Evolutionary conservation across 2,113 vertebrate species (phyloP), one percentile per base, ranked within the genome.

Genomic region (Odocoileus virginianus): DNA sequence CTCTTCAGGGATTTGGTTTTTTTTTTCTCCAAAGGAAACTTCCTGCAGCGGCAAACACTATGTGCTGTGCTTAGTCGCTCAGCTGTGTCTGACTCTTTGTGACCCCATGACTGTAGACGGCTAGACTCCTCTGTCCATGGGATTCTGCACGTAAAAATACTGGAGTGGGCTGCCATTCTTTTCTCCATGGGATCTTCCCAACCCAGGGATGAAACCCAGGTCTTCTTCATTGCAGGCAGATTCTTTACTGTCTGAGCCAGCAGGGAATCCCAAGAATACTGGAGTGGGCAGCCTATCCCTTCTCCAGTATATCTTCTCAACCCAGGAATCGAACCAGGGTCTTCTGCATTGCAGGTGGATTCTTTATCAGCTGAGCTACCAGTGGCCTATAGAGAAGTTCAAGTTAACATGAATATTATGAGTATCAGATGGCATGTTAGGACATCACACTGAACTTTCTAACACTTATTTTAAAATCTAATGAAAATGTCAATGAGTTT

Each of bases 381-480:
- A 23, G 67, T 40, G 23, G 19, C 67, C 23, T 43, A 76, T 14
- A 43, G 92, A 97, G 97, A 98, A 84, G 11, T 96, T 97, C 95
- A 97, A 58, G 84, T 67, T 98, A 94, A 89, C 9, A 47, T 4
- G n/a, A 98, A 61, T 30, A 55, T 5, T 92, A 78, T 43, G 60
- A 76, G 16, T 85, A 28, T 97, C 25, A 93, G 57, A 95, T 91
- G 96, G 81, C 45, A 93, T 28, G 58, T 78, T 54, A 95, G 54
- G 30, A 91, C 94, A 67, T 33, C 64, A 97, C 82, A 92, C 2
- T 93, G 60, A 97, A 94, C 81, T 95, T 97, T 94, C 96, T 98
- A 94, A 94, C 87, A 90, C 9, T 33, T 89, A 60, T 90, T 95
- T 95, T 96, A 95, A 1, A 25, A 93, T 52, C 93, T 86, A 86